A percentile compares a stretch with the other conserved stretches of the same genome.
Evolutionary conservation across 2,113 vertebrate genomes (phyloP).

Genomic region (Oncorhynchus tshawytscha): DNA sequence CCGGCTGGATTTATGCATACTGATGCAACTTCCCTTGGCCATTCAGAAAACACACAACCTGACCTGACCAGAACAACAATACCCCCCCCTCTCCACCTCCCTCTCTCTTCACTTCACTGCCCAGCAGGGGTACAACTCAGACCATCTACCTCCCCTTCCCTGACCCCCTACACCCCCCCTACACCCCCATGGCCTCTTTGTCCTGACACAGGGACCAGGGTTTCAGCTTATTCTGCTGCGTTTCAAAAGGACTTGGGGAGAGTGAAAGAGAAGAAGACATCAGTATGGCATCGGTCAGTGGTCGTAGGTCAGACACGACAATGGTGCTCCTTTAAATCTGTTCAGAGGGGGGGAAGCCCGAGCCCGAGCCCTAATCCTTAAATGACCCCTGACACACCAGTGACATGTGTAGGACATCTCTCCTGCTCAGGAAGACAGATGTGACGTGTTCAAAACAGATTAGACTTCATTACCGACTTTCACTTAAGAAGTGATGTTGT

Average conservation of each 20-base stretch:
- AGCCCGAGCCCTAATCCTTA: constrained; percentile 39
- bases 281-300: constrained; percentile 60
- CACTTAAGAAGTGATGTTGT: background rate
- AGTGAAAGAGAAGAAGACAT: constrained; percentile 71
- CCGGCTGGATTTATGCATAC: constrained; percentile 71
- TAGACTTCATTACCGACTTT: background rate
- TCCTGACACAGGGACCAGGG: constrained; percentile 74
- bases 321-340: constrained; percentile 56
- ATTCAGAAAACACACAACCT: constrained; percentile 62
- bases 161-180: constrained; percentile 3
- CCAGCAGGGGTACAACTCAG: constrained; percentile 59
- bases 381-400: constrained; percentile 25
- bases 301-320: constrained; percentile 56
- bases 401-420: constrained; percentile 49
- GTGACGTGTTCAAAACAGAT: constrained; percentile 11
- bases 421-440: constrained; percentile 26
- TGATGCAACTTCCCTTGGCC: constrained; percentile 71
- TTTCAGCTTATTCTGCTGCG: constrained; percentile 78
- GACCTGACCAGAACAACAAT: constrained; percentile 41
- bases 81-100: background rate
- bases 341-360: constrained; percentile 27
- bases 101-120: constrained; percentile 15
- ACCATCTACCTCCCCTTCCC: constrained; percentile 47
- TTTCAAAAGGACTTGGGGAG: constrained; percentile 64
- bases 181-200: constrained; percentile 60